Conservation (phyloP, 2,113 vertebrate genomes). For the Pleuronectes platessa region DNA sequence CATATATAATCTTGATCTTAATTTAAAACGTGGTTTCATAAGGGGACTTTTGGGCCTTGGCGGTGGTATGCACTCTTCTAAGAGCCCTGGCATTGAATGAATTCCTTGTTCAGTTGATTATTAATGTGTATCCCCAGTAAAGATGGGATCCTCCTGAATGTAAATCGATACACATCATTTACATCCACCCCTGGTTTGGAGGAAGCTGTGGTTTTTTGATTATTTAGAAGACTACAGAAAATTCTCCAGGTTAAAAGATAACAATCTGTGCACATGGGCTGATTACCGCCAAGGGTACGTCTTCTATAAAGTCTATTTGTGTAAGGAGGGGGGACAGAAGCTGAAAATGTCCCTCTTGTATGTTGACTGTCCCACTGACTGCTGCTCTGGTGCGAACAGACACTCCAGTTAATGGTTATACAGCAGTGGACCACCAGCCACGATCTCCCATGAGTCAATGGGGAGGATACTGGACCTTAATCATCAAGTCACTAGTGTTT, state of each 20-base stretch:
- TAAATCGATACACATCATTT: constrained; percentile 55
- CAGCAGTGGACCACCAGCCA: constrained; percentile 57
- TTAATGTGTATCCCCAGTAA: constrained; percentile 12
- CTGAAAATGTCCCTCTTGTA: constrained; percentile 27
- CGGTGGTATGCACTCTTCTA: too few species aligned
- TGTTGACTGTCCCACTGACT: constrained; percentile 52
- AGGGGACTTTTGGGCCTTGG: neutral
- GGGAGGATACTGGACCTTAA: constrained; percentile 32
- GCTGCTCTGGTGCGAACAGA: constrained; percentile 49
- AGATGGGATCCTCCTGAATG: constrained; percentile 7
- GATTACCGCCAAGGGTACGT: constrained; percentile 28
- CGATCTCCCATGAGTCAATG: constrained; percentile 26
- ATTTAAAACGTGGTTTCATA: neutral
- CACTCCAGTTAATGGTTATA: constrained; percentile 33
- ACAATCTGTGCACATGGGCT: constrained; percentile 34
- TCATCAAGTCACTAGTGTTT: constrained; percentile 53
- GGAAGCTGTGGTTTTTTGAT: constrained; percentile 29
- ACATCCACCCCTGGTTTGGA: constrained; percentile 33
- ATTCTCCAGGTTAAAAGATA: constrained; percentile 29
- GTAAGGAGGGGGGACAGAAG: constrained; percentile 36
- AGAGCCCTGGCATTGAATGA: constrained; percentile 14
- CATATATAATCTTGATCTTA: too few species aligned
- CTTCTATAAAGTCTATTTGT: constrained; percentile 57
- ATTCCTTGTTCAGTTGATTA: constrained; percentile 39
- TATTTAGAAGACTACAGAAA: constrained; percentile 42